Evolutionary conservation across 2,797 vertebrate species (phyloP), one percentile per base, ranked within the genome.

Genomic region (Sebastiscus tertius): DNA sequence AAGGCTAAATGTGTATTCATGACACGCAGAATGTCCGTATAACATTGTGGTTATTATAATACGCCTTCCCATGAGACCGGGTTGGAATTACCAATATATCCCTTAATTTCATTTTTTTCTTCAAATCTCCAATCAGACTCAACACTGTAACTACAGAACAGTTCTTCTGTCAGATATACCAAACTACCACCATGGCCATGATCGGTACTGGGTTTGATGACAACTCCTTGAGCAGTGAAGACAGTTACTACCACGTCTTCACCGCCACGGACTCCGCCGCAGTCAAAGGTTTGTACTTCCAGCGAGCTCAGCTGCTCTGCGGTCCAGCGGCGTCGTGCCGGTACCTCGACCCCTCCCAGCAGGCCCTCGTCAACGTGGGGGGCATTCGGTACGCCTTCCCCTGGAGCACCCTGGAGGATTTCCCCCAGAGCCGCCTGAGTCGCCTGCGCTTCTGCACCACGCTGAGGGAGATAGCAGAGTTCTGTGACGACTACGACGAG

Each of bases 401-500:
- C n/a, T 97, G 97, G 97, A 97, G 95, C 80, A 97, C 97, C 2
- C 88, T 98, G 77, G 97, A 97, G 2, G 95, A 96, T 22, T 97
- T 97, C 27, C 97, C 97, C 0, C 90, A 95, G 69, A 97, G 95
- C 74, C 95, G 97, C 24, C 92, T 98, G 82, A 95, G 96, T 88
- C 94, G 93, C 13, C 93, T 98, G 4, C 93, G 93, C 67, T 87
- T 91, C n/a, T 98, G 97, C 95, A 95, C 94, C 87, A 96, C 89
- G 72, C 92, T 89, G 0, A 96, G 96, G 56, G 97, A 98, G 81
- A 97, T 97, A 59, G 89, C 93, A 5, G 93, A 95, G 84, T 91
- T 97, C 49, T 98, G 97, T 0, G 97, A 98, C 0, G 97, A 98
- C 79, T 98, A 97, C 0, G 97, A 98, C 0, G 96, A 97, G 71